phyloP scores from a whole-genome alignment of 2,888 invertebrate genomes.

The Orchesellides sinensis region DNA sequence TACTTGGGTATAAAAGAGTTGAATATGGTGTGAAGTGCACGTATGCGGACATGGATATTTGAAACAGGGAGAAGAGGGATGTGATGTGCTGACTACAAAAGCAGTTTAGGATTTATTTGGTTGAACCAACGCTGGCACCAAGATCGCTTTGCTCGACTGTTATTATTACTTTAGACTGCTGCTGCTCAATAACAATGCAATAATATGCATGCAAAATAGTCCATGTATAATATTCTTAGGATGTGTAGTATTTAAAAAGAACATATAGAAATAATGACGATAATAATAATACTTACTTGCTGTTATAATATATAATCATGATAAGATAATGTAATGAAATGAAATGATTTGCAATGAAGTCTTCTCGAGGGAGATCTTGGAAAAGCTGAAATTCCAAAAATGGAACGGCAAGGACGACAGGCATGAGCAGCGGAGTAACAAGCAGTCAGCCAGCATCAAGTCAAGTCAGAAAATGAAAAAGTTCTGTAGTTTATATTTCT shows the following conservation, averaged over 20 bases:
- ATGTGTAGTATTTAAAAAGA: slow-evolving; percentile 33
- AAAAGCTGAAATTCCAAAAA: slow-evolving; percentile 70
- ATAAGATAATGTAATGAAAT: slow-evolving; percentile 62
- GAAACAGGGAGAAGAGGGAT: slow-evolving; percentile 1
- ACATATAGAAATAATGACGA: slow-evolving; percentile 52
- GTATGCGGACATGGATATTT: slow-evolving; percentile 39
- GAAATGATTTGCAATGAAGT: slow-evolving; percentile 61
- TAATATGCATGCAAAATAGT: neutral
- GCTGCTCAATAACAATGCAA: too few species aligned
- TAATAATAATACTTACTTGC: slow-evolving; percentile 59
- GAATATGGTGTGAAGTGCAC: slow-evolving; percentile 48
- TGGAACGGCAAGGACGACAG: slow-evolving; percentile 71
- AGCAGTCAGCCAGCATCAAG: slow-evolving; percentile 28
- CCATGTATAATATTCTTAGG: neutral
- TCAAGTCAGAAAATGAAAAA: slow-evolving; percentile 46
- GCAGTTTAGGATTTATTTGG: slow-evolving; percentile 59
- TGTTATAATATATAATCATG: slow-evolving; percentile 54
- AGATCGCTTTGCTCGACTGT: too few species aligned
- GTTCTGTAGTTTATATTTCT: slow-evolving; percentile 17
- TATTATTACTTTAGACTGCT: slow-evolving; percentile 16
- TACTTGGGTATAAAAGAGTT: too few species aligned
- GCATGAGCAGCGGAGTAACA: slow-evolving; percentile 35
- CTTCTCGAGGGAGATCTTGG: slow-evolving; percentile 68
- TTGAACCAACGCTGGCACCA: slow-evolving; percentile 40
- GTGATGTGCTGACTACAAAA: slow-evolving; percentile 24